These are phyloP conservation scores for Empis stercorea DNA, from an alignment of 2,888 invertebrate species.

Conservation along the genomic window DNA sequence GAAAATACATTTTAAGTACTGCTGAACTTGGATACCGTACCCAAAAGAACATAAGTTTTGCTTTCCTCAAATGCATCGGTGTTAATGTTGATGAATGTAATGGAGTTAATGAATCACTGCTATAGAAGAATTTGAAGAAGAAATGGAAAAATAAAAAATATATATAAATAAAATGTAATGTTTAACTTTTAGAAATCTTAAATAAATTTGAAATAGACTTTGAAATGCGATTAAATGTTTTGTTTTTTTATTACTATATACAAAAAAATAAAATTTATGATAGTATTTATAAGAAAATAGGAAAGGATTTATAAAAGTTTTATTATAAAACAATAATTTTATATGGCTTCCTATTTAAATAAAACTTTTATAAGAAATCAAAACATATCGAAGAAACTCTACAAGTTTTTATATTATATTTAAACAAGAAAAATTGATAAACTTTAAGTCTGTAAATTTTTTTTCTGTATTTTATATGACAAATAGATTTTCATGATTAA, in stretches of 20 bases:
- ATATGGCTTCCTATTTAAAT: no score
- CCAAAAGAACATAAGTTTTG: slow-evolving; percentile 99
- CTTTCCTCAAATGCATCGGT: slow-evolving; percentile 99
- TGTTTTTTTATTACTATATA: no score
- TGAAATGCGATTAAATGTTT: no score
- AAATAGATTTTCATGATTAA: no score
- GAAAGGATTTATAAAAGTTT: no score
- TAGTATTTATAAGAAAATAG: slow-evolving; percentile 18
- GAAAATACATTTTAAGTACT: slow-evolving; percentile 99
- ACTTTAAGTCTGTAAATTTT: background rate
- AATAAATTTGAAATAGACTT: no score
- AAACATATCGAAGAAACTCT: background rate
- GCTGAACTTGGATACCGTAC: slow-evolving; percentile 98
- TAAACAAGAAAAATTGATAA: background rate
- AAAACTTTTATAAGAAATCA: background rate
- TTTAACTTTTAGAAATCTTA: no score
- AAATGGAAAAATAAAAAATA: no score
- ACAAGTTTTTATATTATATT: background rate
- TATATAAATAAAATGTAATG: background rate
- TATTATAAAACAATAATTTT: no score
- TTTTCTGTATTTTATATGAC: no score
- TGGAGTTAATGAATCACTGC: slow-evolving; percentile 62
- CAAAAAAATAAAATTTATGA: slow-evolving; percentile 15
- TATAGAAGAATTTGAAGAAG: no score
- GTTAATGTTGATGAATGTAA: slow-evolving; percentile 92